These are phyloP conservation scores for Cephus pulcher DNA, from an alignment of 2,888 invertebrate species.

Conservation along the genomic window DNA sequence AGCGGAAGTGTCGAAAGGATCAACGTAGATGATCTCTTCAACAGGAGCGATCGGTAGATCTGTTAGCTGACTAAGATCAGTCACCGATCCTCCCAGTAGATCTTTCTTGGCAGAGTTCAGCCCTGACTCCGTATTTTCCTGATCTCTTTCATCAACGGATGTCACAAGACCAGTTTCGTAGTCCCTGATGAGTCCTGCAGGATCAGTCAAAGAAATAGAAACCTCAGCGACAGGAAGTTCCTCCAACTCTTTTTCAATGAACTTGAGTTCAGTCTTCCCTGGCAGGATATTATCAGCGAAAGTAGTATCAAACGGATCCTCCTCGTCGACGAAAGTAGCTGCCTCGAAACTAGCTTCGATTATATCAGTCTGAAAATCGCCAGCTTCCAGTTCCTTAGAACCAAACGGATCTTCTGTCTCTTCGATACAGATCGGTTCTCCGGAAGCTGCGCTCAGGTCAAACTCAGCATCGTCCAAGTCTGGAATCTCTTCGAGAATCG, in stretches of 20 bases:
- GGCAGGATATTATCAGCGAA: slow-evolving; percentile 83
- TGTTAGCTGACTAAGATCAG: slow-evolving; percentile 78
- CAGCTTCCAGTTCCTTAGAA: slow-evolving; percentile 61
- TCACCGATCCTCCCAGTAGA: slow-evolving; percentile 80
- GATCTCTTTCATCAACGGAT: slow-evolving; percentile 24
- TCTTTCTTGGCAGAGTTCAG: slow-evolving; percentile 70
- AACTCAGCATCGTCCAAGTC: slow-evolving; percentile 60
- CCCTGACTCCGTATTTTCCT: slow-evolving; percentile 27
- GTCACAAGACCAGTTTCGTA: slow-evolving; percentile 58
- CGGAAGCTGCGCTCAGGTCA: slow-evolving; percentile 28
- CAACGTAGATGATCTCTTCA: slow-evolving; percentile 74
- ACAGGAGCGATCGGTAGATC: slow-evolving; percentile 77
- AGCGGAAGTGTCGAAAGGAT: slow-evolving; percentile 89
- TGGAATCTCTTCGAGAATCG: slow-evolving; percentile 59
- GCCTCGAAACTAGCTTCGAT: slow-evolving; percentile 58
- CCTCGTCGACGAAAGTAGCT: slow-evolving; percentile 69
- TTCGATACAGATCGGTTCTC: slow-evolving; percentile 43
- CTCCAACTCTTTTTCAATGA: slow-evolving; percentile 73
- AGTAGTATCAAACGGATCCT: slow-evolving; percentile 88
- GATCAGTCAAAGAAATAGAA: slow-evolving; percentile 75
- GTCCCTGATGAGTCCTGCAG: slow-evolving; percentile 68
- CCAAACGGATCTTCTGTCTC: slow-evolving; percentile 67
- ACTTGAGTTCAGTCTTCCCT: slow-evolving; percentile 72
- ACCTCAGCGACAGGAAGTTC: slow-evolving; percentile 68
- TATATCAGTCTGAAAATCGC: slow-evolving; percentile 56